Conservation (phyloP, 2,888 invertebrate genomes). For the Lumbricus terrestris region DNA sequence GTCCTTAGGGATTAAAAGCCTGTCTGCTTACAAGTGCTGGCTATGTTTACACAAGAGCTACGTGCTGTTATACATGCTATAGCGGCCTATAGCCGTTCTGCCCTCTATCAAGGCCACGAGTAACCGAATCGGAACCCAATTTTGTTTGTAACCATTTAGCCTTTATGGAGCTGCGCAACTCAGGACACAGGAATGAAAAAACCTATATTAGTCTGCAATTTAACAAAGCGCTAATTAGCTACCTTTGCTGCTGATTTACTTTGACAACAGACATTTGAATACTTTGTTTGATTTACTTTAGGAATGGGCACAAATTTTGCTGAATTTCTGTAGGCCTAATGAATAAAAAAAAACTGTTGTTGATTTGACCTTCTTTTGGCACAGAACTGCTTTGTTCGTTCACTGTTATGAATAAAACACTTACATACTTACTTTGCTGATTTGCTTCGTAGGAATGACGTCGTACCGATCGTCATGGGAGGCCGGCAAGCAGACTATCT, state of each 20-base stretch:
- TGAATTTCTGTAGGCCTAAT: no score
- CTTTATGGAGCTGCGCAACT: no score
- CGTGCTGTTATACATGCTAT: no score
- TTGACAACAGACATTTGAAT: no score
- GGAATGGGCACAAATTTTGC: no score
- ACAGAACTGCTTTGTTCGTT: background rate
- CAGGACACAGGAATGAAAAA: no score
- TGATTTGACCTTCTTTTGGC: background rate
- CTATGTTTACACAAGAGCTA: background rate
- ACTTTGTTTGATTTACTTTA: no score
- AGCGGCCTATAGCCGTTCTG: background rate
- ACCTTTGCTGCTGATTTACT: no score
- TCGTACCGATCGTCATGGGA: conserved; percentile 40
- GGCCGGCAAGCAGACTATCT: conserved; percentile 33
- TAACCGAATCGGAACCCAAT: background rate
- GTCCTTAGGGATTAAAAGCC: background rate
- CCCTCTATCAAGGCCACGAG: background rate
- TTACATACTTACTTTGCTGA: background rate
- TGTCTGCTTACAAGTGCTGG: background rate
- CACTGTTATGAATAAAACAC: background rate
- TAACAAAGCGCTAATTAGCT: no score
- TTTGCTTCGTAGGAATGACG: conserved; percentile 35
- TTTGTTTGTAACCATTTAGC: no score
- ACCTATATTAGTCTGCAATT: no score
- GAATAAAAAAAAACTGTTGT: background rate